Conservation (phyloP, 2,888 invertebrate genomes). For the Bunonema sp. region DNA sequence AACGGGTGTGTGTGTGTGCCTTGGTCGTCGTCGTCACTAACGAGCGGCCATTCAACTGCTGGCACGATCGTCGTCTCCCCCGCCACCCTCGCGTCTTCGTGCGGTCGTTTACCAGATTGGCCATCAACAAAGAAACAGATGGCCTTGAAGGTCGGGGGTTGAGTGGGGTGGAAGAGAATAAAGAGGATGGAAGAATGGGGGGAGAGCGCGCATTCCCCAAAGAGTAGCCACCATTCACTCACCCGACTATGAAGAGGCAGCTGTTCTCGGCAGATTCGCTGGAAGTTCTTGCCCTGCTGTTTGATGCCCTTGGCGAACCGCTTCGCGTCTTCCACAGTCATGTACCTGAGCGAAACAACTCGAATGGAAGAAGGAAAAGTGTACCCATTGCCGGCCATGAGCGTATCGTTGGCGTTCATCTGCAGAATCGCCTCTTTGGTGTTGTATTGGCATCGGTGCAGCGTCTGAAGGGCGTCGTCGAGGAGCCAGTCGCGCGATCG, state of each 20-base stretch:
- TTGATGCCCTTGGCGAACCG: slow-evolving; percentile 90
- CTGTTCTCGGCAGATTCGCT: slow-evolving; percentile 84
- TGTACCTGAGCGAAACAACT: too few relatives aligned
- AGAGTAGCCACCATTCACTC: slow-evolving; percentile 4
- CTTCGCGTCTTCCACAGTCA: slow-evolving; percentile 35
- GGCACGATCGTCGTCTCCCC: too few relatives aligned
- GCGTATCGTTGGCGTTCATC: slow-evolving; percentile 20
- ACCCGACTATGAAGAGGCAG: slow-evolving; percentile 85
- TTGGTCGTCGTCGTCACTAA: too few relatives aligned
- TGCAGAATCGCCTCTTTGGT: slow-evolving; percentile 72
- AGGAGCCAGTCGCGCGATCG: slow-evolving; percentile 19
- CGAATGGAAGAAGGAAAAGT: too few relatives aligned
- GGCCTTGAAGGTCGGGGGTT: too few relatives aligned
- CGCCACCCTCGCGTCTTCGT: too few relatives aligned
- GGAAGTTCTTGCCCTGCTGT: slow-evolving; percentile 97
- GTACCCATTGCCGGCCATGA: slow-evolving; percentile 23
- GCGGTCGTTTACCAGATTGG: too few relatives aligned
- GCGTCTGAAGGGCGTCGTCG: slow-evolving; percentile 41
- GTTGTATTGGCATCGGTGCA: slow-evolving; percentile 89
- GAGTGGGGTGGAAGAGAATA: background rate
- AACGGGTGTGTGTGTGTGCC: too few relatives aligned
- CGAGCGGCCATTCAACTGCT: too few relatives aligned
- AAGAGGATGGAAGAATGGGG: background rate
- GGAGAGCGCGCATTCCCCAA: background rate
- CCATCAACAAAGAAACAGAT: too few relatives aligned